Base-by-base conservation (phyloP, 1,140 invertebrate species). In the Dreissena polymorpha region DNA sequence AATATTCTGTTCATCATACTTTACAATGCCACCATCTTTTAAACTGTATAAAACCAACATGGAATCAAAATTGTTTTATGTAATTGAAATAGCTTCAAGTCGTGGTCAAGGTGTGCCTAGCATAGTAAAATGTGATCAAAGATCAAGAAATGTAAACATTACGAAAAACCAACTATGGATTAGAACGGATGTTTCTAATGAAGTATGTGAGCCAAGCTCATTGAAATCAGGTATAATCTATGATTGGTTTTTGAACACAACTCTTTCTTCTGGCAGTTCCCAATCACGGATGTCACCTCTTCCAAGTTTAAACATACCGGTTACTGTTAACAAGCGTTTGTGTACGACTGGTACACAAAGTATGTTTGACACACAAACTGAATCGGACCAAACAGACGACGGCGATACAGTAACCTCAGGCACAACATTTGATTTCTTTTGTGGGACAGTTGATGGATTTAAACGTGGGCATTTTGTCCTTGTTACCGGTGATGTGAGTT, bases 41-140 rank as follows among this genome's bases (percentile, higher is more conserved):
- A 18, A 67, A 10, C 29, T 21, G 27, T 25, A 3, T 13, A 57
- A 39, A 14, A 16, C 74, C 13, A 21, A 21, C 16, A 67, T 64
- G 27, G 29, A 82, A 5, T 67, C 25, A 74, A 82, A 74, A 68
- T 55, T 21, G 10, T 74, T 74, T 68, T 55, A 51, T 57, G 18
- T 82, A 8, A 65, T 82, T 49, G 80, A 82, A 74, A 69, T 82
- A 29, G 49, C 51, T n/a, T 74, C 80, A 13, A 82, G 70, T 55
- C 25, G 51, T 74, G 80, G 71, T 18, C 49, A 82, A 29, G 70
- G 71, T 0, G 29, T 53, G n/a, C 80, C 80, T 6, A 55, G 57
- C 51, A 74, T 82, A 18, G 80, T 82, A 13, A 71, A 63, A 64
- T n/a, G 21, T 60, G 57, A 60, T 12, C 16, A 60, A 18, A 60